Conservation (phyloP, 2,888 invertebrate genomes). For the Pristionchus mayeri region DNA sequence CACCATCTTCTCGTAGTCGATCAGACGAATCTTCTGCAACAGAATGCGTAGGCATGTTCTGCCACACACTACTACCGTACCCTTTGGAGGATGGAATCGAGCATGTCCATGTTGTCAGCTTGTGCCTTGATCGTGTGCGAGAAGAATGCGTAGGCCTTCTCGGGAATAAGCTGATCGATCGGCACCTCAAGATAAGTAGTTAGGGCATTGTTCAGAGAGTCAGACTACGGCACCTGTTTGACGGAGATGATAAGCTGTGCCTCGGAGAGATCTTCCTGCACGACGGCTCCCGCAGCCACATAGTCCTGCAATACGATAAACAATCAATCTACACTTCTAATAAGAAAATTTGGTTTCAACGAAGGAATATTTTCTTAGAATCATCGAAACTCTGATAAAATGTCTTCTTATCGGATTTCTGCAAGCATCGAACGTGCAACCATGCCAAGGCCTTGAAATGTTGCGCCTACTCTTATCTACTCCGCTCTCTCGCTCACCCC, state of each 20-base stretch:
- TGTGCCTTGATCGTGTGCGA: slow-evolving; percentile 99
- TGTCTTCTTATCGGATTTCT: slow-evolving; percentile 19
- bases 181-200: slow-evolving; percentile 65
- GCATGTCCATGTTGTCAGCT: slow-evolving; percentile 95
- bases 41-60: background rate
- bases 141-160: slow-evolving; percentile 98
- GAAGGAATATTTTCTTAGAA: background rate
- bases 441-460: slow-evolving; percentile 27
- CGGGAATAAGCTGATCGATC: slow-evolving; percentile 90
- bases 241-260: slow-evolving; percentile 97
- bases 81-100: slow-evolving; percentile 93
- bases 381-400: slow-evolving; percentile 8
- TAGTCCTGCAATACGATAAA: slow-evolving; percentile 83
- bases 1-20: slow-evolving; percentile 97
- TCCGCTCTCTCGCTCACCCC: background rate
- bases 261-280: slow-evolving; percentile 96
- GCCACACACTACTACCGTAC: slow-evolving; percentile 64
- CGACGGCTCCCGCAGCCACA: slow-evolving; percentile 90
- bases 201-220: background rate
- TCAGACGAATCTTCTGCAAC: slow-evolving; percentile 90
- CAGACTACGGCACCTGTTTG: slow-evolving; percentile 83
- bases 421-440: slow-evolving; percentile 20
- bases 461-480: slow-evolving; percentile 5
- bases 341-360: background rate
- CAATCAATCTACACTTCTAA: background rate